These are phyloP conservation scores for Gymnothorax reevesii DNA, from an alignment of 2,797 vertebrate genomes.

Conservation along the genomic window DNA sequence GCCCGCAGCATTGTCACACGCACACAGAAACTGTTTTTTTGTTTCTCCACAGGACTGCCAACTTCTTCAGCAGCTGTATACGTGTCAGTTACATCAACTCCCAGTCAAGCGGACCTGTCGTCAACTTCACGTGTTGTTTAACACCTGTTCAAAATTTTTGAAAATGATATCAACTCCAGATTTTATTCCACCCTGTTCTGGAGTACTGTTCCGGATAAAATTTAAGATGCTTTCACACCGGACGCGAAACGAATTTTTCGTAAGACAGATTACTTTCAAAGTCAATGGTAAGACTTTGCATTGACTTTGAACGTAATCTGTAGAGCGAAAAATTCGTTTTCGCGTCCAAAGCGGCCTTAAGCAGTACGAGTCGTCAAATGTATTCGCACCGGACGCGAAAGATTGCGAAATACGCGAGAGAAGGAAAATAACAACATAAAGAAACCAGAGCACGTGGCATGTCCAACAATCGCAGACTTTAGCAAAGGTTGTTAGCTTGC, in stretches of 20 bases:
- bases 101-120: background rate
- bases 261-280: too few species aligned
- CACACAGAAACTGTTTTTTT: background rate
- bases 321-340: too few species aligned
- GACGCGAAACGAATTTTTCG: too few species aligned
- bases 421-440: constrained; percentile 8
- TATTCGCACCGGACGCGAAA: background rate
- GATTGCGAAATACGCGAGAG: constrained; percentile 6
- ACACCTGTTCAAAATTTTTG: background rate
- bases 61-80: background rate
- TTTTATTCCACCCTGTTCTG: background rate
- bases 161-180: background rate
- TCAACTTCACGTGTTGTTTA: background rate
- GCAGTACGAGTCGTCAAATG: background rate
- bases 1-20: background rate
- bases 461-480: background rate
- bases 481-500: background rate
- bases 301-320: too few species aligned
- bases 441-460: constrained; percentile 7
- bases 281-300: too few species aligned
- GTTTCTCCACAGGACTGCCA: background rate
- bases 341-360: too few species aligned
- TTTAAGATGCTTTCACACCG: too few species aligned
- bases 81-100: background rate
- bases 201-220: background rate